Conservation (phyloP, 2,113 vertebrate species). For the Campylorhamphus procurvoides region DNA sequence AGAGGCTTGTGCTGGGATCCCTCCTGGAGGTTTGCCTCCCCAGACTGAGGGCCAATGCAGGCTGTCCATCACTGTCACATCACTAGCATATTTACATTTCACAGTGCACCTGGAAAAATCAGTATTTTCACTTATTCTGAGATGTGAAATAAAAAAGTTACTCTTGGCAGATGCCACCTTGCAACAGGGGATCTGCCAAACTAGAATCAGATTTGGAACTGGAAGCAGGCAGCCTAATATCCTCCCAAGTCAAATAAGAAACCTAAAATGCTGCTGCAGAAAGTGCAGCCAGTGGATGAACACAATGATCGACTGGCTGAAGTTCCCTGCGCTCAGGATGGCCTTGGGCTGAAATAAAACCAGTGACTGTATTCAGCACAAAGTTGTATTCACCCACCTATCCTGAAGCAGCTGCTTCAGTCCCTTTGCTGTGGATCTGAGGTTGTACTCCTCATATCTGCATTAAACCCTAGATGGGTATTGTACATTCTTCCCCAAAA, state of each 20-base stretch:
- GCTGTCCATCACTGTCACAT: background rate
- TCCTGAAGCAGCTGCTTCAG: background rate
- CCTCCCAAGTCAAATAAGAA: background rate
- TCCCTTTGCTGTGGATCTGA: background rate
- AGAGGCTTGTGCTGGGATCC: background rate
- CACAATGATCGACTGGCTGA: rapidly evolving
- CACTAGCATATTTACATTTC: background rate
- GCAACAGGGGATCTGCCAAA: background rate
- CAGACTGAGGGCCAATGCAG: rapidly evolving
- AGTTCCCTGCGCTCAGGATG: background rate
- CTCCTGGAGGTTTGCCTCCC: background rate
- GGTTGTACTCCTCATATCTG: background rate
- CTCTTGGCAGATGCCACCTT: background rate
- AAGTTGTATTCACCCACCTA: background rate
- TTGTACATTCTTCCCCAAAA: background rate
- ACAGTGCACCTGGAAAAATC: background rate
- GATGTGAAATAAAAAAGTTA: background rate
- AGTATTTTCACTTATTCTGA: background rate
- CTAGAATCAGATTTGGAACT: background rate
- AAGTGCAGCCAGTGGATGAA: background rate
- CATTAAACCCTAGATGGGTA: background rate
- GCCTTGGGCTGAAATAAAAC: background rate
- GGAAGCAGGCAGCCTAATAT: background rate
- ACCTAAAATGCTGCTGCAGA: background rate
- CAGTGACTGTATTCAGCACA: rapidly evolving